Conservation (phyloP, 2,888 invertebrate species). For the Lordiphosa fenestrarum region DNA sequence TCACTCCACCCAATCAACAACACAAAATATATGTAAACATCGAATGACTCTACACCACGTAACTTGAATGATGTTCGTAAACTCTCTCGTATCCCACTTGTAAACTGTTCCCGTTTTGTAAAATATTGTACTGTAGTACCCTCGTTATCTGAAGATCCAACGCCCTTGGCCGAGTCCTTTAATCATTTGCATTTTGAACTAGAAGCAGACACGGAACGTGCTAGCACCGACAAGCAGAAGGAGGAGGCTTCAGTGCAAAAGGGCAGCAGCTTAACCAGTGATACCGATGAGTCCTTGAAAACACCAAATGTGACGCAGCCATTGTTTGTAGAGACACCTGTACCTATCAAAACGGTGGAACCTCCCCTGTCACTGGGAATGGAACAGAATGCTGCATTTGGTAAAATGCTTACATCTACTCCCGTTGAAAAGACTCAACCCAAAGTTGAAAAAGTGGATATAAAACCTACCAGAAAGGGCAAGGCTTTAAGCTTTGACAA, state of each 20-base stretch:
- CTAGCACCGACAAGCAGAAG: not conserved
- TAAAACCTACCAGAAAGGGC: conserved; percentile 28
- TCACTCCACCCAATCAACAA: conserved; percentile 16
- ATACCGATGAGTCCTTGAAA: conserved; percentile 63
- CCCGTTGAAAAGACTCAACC: conserved; percentile 48
- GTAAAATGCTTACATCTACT: conserved; percentile 71
- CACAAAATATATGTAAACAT: conserved; percentile 4
- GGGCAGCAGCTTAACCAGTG: conserved; percentile 31
- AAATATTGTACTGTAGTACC: conserved; percentile 73
- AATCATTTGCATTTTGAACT: conserved; percentile 80
- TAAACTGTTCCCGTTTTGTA: conserved; percentile 22
- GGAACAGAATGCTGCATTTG: conserved; percentile 3
- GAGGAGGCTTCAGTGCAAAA: conserved; percentile 37
- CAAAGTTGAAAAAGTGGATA: conserved; percentile 4
- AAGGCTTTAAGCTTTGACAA: conserved; percentile 55
- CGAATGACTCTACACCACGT: conserved; percentile 7
- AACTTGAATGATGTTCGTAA: conserved; percentile 30
- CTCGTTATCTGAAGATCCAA: conserved; percentile 81
- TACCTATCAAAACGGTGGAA: conserved; percentile 32
- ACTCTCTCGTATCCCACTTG: conserved; percentile 16
- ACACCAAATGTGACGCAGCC: conserved; percentile 64
- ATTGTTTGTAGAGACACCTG: conserved; percentile 34
- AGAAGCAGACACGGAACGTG: conserved; percentile 64
- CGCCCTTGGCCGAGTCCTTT: conserved; percentile 80
- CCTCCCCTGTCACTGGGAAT: too few species aligned